Evolutionary conservation across 1,140 invertebrate species (phyloP).

Genomic region (Chrysopa pallens): DNA sequence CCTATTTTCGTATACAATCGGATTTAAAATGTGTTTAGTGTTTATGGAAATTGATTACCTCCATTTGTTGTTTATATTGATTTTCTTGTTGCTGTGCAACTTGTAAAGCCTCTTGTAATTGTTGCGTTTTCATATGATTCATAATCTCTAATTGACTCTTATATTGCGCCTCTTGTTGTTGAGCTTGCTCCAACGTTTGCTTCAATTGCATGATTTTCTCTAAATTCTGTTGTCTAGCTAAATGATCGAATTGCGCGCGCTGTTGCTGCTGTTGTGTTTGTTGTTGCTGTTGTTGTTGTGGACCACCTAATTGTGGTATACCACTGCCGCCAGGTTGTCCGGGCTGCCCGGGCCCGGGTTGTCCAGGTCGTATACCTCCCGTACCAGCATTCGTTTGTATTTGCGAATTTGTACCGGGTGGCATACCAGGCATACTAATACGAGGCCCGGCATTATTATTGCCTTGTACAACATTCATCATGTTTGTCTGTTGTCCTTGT

Average conservation of each 20-base stretch:
- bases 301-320: neutral
- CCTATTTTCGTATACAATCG: too few species aligned
- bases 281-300: conserved; percentile 5
- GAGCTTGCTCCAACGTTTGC: conserved; percentile 53
- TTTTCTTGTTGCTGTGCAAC: conserved; percentile 59
- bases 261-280: conserved; percentile 14
- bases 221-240: conserved; percentile 47
- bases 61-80: conserved; percentile 54
- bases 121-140: conserved; percentile 37
- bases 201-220: conserved; percentile 44
- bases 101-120: conserved; percentile 53
- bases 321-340: neutral
- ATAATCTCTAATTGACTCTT: conserved; percentile 53
- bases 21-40: too few species aligned
- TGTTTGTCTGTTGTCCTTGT: too few species aligned
- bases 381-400: conserved; percentile 12
- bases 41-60: too few species aligned
- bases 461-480: too few species aligned
- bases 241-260: conserved; percentile 27
- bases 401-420: neutral
- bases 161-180: conserved; percentile 56
- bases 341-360: neutral
- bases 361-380: neutral
- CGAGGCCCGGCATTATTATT: too few species aligned
- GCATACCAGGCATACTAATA: too few species aligned